Evolutionary conservation across 1,140 invertebrate species (phyloP).

Genomic region (Bombus sylvicola): DNA sequence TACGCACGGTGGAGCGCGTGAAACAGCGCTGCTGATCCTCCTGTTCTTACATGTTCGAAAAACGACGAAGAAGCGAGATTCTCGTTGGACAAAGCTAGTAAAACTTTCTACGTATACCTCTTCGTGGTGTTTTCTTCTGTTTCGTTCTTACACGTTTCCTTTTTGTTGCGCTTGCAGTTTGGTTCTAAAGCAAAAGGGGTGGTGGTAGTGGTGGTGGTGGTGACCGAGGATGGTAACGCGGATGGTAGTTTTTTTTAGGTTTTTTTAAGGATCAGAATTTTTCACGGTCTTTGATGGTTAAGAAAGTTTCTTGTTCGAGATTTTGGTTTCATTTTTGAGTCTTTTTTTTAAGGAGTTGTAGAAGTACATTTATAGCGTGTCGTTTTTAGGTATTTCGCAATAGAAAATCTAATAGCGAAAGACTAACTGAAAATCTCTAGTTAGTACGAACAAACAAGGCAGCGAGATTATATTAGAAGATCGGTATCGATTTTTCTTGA

Average conservation of each 20-base stretch:
- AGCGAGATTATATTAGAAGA: too few species aligned
- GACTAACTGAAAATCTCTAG: too few species aligned
- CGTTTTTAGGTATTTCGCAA: too few species aligned
- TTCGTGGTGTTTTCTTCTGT: background rate
- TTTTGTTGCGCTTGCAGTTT: background rate
- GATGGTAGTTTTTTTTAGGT: background rate
- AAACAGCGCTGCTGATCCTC: conserved; percentile 11
- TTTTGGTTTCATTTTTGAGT: too few species aligned
- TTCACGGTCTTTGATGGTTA: background rate
- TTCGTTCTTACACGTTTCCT: background rate
- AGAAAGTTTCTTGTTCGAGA: background rate
- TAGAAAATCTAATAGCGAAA: too few species aligned
- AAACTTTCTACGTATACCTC: background rate
- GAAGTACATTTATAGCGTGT: too few species aligned
- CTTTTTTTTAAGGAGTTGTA: too few species aligned
- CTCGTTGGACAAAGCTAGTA: background rate
- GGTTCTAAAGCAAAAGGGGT: background rate
- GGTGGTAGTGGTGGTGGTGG: too few species aligned
- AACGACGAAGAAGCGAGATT: too few species aligned
- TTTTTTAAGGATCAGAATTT: background rate
- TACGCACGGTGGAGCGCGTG: conserved; percentile 12
- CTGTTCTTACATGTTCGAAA: conserved; percentile 21
- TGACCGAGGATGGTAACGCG: too few species aligned
- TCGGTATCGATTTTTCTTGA: too few species aligned
- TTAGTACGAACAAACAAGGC: too few species aligned